A percentile compares a stretch with the other conserved stretches of the same genome.
phyloP scores from a whole-genome alignment of 2,888 invertebrate genomes.

The Dioctria linearis region DNA sequence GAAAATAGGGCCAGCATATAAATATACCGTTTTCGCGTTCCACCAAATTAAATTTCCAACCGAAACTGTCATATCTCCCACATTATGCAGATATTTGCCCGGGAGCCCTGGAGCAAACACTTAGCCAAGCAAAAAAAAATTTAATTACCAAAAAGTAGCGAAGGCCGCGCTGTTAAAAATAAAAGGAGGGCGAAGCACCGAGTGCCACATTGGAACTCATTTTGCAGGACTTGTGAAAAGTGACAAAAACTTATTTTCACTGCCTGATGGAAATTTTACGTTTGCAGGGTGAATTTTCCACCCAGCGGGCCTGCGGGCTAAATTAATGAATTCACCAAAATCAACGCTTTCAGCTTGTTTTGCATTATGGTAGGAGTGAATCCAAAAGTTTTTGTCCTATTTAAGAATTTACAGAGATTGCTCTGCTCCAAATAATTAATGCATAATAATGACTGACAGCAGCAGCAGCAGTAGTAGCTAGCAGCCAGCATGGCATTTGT shows the following conservation, averaged over 20 bases:
- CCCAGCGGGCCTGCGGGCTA: constrained; percentile 44
- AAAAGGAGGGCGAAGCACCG: constrained; percentile 6
- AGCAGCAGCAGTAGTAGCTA: constrained; percentile 6
- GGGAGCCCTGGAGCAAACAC: constrained; percentile 44
- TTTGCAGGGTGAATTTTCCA: constrained; percentile 31
- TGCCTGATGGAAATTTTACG: constrained; percentile 45
- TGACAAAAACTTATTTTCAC: constrained; percentile 50
- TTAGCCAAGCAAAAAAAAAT: constrained; percentile 49
- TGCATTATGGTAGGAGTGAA: constrained; percentile 43
- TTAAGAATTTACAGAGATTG: constrained; percentile 48
- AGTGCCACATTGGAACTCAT: constrained; percentile 37
- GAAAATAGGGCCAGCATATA: no score
- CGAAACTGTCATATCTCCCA: constrained; percentile 48
- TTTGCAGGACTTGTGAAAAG: constrained; percentile 44
- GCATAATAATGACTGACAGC: constrained; percentile 37
- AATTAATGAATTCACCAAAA: constrained; percentile 51
- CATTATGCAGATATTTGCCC: constrained; percentile 51
- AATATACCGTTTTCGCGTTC: neutral
- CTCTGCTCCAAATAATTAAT: constrained; percentile 41
- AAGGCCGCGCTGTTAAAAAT: constrained; percentile 38
- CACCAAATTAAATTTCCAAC: constrained; percentile 45
- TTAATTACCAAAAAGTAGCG: constrained; percentile 53
- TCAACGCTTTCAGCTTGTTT: constrained; percentile 44
- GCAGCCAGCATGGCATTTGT: neutral
- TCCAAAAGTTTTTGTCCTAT: constrained; percentile 41